These are phyloP conservation scores for Phalanger gymnotis DNA, from an alignment of 2,797 vertebrate species.

Conservation along the genomic window DNA sequence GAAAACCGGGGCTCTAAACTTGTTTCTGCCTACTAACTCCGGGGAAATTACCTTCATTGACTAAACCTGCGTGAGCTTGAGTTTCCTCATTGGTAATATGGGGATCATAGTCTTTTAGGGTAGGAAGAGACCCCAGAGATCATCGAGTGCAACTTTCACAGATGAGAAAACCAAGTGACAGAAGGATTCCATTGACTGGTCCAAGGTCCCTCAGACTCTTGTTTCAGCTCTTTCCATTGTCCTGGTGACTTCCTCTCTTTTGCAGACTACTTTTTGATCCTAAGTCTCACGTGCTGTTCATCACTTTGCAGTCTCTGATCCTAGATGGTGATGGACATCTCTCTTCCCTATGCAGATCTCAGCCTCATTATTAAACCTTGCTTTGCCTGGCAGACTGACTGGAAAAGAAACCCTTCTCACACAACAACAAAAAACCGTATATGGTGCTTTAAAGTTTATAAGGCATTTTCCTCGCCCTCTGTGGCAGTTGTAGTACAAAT, in stretches of 20 bases:
- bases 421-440: not conserved
- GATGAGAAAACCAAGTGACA: not conserved
- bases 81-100: not conserved
- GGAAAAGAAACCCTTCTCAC: not conserved
- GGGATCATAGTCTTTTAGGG: not conserved
- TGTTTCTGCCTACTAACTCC: not conserved
- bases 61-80: not conserved
- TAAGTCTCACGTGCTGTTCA: not conserved
- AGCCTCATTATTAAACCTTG: not conserved
- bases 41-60: not conserved
- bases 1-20: not conserved
- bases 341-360: not conserved
- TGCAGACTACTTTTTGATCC: not conserved
- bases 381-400: not conserved
- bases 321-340: not conserved
- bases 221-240: not conserved
- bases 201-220: not conserved
- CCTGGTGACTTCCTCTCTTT: not conserved
- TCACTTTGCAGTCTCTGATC: not conserved
- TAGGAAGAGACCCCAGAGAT: not conserved
- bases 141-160: not conserved
- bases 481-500: not conserved
- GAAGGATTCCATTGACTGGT: not conserved
- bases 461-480: not conserved
- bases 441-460: not conserved